A percentile compares a stretch with the other conserved stretches of the same genome.
Evolutionary conservation across 2,888 invertebrate genomes (phyloP).

Genomic region (Epistrophe grossulariae): DNA sequence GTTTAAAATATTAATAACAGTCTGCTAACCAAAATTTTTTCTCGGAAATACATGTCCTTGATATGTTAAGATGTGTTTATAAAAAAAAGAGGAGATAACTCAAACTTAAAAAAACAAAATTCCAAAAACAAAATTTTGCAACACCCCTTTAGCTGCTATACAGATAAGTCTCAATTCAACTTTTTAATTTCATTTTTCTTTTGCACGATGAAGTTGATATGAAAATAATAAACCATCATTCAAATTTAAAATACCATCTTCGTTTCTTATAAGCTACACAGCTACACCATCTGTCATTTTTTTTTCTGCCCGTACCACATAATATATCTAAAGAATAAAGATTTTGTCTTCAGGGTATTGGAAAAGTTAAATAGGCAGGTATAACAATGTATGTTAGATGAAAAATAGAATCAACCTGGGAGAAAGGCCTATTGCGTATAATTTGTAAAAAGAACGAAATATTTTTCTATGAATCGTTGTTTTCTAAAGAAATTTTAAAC

Average conservation of each 20-base stretch:
- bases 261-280: neutral
- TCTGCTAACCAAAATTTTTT: neutral
- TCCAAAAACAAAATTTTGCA: neutral
- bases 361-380: neutral
- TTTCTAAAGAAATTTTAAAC: no score
- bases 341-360: neutral
- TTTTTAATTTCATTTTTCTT: neutral
- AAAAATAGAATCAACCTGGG: neutral
- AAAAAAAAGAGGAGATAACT: neutral
- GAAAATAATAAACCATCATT: neutral
- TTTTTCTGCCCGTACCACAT: neutral
- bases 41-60: neutral
- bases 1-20: neutral
- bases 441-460: neutral
- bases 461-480: neutral
- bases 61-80: neutral
- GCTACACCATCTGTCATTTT: slow-evolving; percentile 4
- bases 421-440: neutral
- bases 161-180: slow-evolving; percentile 21
- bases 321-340: neutral
- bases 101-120: neutral
- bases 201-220: neutral
- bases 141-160: neutral
- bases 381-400: neutral
- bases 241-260: neutral